Conservation (phyloP, 1,140 invertebrate species). For the Atopsyche davidsoni region DNA sequence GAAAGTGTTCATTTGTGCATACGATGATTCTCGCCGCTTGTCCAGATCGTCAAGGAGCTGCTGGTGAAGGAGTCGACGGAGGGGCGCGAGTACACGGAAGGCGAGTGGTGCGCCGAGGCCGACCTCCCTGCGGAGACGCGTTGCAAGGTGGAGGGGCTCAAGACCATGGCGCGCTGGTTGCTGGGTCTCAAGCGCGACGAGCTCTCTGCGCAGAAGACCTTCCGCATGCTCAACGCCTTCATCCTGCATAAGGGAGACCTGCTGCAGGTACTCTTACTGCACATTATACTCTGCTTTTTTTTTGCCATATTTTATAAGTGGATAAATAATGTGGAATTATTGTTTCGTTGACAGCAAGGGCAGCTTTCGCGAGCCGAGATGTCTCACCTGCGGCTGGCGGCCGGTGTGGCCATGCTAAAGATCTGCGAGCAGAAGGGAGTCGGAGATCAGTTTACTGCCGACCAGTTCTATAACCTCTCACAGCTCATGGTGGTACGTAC, state of each 20-base stretch:
- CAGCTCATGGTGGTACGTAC: conserved; percentile 78
- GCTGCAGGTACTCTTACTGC: conserved; percentile 36
- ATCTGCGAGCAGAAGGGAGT: conserved; percentile 94
- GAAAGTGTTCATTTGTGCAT: no score
- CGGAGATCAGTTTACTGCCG: conserved; percentile 87
- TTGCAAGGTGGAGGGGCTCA: conserved; percentile 91
- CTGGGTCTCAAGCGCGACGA: conserved; percentile 84
- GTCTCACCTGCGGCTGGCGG: conserved; percentile 84
- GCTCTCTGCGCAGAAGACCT: conserved; percentile 88
- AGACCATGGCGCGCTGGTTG: conserved; percentile 94
- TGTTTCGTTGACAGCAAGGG: conserved; percentile 56
- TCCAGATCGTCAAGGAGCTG: conserved; percentile 87
- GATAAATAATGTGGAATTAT: conserved; percentile 7
- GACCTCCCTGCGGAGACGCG: conserved; percentile 84
- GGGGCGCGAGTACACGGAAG: conserved; percentile 47
- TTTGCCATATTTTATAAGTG: not conserved
- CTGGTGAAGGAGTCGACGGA: conserved; percentile 74
- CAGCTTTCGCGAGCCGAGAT: conserved; percentile 76
- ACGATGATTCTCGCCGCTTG: conserved; percentile 15
- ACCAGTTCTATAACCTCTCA: conserved; percentile 92
- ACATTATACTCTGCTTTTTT: not conserved
- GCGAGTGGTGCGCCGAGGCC: conserved; percentile 83
- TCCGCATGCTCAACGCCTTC: conserved; percentile 85
- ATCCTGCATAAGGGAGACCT: conserved; percentile 85
- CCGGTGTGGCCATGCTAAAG: conserved; percentile 92